A percentile compares a stretch with the other conserved stretches of the same genome.
Conservation (phyloP, 2,113 vertebrate genomes). For the Alaudala cheleensis region DNA sequence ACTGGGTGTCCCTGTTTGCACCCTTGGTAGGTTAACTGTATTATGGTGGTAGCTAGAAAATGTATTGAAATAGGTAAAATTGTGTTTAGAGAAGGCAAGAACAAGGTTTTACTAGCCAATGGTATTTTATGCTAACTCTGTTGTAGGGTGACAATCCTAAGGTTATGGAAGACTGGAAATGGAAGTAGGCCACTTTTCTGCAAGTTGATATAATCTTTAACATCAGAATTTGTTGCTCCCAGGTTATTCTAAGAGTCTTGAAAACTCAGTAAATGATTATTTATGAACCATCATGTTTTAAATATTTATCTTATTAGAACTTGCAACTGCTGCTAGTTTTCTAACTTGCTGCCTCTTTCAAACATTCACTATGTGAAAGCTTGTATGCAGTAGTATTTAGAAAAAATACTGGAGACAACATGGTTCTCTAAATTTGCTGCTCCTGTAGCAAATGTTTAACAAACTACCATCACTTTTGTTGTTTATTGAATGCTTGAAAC, state of each 20-base stretch:
- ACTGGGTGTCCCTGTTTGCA: background rate
- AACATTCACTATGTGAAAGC: background rate
- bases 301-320: background rate
- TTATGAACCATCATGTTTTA: background rate
- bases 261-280: background rate
- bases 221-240: background rate
- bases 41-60: constrained; percentile 13
- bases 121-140: background rate
- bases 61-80: background rate
- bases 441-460: background rate
- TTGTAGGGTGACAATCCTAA: constrained; percentile 49
- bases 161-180: background rate
- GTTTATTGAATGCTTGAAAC: background rate
- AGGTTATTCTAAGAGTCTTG: background rate
- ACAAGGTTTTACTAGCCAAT: background rate
- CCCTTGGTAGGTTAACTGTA: background rate
- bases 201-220: background rate
- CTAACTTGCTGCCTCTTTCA: background rate
- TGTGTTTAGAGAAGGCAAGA: background rate
- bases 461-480: background rate
- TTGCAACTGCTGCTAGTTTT: background rate
- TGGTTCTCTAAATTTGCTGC: background rate
- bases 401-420: background rate
- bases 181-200: constrained; percentile 6
- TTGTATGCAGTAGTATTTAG: background rate